phyloP scores from a whole-genome alignment of 2,797 vertebrate species.

The Pagetopsis macropterus region DNA sequence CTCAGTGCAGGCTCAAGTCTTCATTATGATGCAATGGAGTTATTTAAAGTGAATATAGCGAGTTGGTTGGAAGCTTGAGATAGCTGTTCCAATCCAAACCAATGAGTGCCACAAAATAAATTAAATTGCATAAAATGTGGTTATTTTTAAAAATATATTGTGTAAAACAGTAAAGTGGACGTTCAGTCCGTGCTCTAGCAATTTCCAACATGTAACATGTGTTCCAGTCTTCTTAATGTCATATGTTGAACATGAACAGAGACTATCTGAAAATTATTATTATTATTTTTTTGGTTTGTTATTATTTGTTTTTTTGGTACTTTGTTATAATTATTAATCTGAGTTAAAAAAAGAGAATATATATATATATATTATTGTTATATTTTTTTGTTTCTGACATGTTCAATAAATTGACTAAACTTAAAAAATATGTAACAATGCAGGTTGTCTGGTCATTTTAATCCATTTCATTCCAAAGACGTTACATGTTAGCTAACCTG shows the following conservation, averaged over 20 bases:
- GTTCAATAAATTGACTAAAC: no score
- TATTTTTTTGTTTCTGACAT: no score
- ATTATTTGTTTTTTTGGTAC: no score
- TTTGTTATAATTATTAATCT: no score
- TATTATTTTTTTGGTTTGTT: no score
- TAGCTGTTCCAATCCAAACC: background rate
- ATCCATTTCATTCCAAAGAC: conserved; percentile 12
- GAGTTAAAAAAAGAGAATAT: no score
- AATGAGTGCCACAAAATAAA: background rate
- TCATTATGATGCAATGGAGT: background rate
- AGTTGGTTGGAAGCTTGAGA: background rate
- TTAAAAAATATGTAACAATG: background rate
- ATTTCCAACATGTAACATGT: background rate
- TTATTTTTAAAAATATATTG: background rate
- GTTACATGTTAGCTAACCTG: conserved; percentile 46
- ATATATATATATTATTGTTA: no score
- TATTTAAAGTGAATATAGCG: background rate
- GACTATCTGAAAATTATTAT: no score
- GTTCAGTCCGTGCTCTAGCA: background rate
- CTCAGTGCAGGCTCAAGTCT: background rate
- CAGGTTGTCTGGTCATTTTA: conserved; percentile 26
- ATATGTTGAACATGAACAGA: no score
- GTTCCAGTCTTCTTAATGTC: no score
- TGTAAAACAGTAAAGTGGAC: background rate
- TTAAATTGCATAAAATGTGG: background rate